Evolutionary conservation across 2,113 vertebrate species (phyloP).

Genomic region (Ochotona princeps): DNA sequence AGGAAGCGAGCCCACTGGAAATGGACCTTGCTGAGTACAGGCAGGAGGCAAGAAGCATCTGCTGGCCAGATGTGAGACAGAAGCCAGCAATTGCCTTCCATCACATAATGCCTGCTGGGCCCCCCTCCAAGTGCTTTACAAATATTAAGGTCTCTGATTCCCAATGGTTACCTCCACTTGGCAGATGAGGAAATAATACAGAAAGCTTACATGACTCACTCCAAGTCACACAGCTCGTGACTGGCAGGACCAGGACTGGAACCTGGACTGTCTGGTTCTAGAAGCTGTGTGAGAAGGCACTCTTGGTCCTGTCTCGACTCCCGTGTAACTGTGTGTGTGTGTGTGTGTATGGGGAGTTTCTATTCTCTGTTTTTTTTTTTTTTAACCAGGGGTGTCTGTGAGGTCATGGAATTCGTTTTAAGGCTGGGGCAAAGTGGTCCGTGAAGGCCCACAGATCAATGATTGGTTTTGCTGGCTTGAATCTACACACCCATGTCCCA

Average conservation of each 20-base stretch:
- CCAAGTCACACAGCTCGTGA: conserved; percentile 6
- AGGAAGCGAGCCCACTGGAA: neutral
- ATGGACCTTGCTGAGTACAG: neutral
- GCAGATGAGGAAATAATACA: neutral
- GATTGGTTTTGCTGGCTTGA: neutral
- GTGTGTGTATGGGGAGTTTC: neutral
- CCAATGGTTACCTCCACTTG: neutral
- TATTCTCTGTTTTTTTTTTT: neutral
- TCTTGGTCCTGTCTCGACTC: neutral
- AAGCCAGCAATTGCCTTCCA: neutral
- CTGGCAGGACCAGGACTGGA: neutral
- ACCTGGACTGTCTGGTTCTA: neutral
- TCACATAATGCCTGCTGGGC: no score
- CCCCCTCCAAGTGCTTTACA: neutral
- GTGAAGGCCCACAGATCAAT: neutral
- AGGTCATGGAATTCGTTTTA: neutral
- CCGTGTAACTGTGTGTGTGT: neutral
- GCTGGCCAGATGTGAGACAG: neutral
- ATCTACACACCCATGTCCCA: neutral
- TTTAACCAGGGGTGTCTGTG: neutral
- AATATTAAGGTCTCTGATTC: neutral
- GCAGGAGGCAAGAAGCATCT: neutral
- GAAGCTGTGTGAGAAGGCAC: neutral
- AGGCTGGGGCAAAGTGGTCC: neutral
- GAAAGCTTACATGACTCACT: neutral